A percentile compares a stretch with the other conserved stretches of the same genome.
Evolutionary conservation across 2,113 vertebrate genomes (phyloP).

Genomic region (Eidolon helvum): DNA sequence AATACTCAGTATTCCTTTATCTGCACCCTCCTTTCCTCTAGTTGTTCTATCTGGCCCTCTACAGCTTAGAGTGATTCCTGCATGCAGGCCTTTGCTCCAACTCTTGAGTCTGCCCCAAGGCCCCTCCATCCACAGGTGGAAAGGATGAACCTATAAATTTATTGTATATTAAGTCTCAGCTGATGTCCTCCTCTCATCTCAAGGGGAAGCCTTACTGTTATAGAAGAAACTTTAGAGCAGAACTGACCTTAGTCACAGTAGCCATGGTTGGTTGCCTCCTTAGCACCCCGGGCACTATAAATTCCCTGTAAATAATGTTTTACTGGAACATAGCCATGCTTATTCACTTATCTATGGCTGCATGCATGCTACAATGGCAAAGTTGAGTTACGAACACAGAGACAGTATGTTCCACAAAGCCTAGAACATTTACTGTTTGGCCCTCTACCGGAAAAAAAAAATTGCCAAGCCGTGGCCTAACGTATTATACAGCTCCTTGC

Average conservation of each 20-base stretch:
- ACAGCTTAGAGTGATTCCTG: background rate
- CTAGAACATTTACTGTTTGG: background rate
- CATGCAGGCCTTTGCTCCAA: background rate
- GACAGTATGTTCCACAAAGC: background rate
- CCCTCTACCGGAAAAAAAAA: background rate
- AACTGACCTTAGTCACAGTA: background rate
- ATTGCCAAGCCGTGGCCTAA: background rate
- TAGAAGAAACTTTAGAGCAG: background rate
- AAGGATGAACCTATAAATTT: background rate
- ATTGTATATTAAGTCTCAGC: background rate
- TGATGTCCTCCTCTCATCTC: background rate
- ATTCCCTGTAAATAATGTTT: background rate
- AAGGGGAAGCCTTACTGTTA: background rate
- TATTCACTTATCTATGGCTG: background rate
- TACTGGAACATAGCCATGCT: background rate
- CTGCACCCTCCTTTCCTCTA: background rate
- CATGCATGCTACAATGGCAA: background rate
- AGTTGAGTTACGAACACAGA: background rate
- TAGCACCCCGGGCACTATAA: background rate
- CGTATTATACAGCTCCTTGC: background rate
- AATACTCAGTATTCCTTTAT: background rate
- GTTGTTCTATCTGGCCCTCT: background rate
- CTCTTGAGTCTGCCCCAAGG: background rate
- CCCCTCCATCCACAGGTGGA: background rate
- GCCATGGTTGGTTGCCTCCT: background rate